A percentile compares a stretch with the other conserved stretches of the same genome.
These are phyloP conservation scores for Thysanoteuthis rhombus DNA, from an alignment of 2,888 invertebrate genomes.

Conservation along the genomic window DNA sequence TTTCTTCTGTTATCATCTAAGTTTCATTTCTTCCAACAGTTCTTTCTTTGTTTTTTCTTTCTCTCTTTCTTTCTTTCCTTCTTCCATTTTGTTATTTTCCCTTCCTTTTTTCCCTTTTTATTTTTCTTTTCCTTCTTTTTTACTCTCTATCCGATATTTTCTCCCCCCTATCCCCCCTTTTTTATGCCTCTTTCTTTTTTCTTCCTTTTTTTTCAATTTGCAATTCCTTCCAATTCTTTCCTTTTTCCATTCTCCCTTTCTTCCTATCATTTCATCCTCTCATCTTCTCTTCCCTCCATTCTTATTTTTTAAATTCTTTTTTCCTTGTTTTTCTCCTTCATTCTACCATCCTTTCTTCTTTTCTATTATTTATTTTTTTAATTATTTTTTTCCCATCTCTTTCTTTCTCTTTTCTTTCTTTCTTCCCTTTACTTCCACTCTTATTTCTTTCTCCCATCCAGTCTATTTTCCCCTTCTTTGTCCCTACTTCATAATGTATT, in stretches of 20 bases:
- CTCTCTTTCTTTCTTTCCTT: background rate
- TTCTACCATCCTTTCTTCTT: background rate
- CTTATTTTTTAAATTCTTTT: too few relatives aligned
- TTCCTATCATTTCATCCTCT: background rate
- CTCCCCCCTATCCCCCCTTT: background rate
- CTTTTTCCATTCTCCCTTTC: background rate
- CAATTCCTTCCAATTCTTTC: background rate
- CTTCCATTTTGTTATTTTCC: background rate
- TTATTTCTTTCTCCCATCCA: background rate
- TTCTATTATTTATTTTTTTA: background rate
- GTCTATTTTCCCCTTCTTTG: background rate
- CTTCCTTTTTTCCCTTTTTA: background rate
- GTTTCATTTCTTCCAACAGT: background rate
- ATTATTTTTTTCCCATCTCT: background rate
- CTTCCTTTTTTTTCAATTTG: background rate
- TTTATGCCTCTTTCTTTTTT: background rate
- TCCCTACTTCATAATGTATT: too few relatives aligned
- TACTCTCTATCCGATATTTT: background rate
- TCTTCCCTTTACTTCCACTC: too few relatives aligned
- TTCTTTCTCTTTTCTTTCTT: background rate
- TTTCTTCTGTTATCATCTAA: background rate
- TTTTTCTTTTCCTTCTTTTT: background rate
- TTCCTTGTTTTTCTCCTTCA: background rate
- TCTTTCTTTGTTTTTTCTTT: background rate
- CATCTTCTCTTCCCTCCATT: background rate